Conservation (phyloP, 2,888 invertebrate species). For the Cephus spinipes region DNA sequence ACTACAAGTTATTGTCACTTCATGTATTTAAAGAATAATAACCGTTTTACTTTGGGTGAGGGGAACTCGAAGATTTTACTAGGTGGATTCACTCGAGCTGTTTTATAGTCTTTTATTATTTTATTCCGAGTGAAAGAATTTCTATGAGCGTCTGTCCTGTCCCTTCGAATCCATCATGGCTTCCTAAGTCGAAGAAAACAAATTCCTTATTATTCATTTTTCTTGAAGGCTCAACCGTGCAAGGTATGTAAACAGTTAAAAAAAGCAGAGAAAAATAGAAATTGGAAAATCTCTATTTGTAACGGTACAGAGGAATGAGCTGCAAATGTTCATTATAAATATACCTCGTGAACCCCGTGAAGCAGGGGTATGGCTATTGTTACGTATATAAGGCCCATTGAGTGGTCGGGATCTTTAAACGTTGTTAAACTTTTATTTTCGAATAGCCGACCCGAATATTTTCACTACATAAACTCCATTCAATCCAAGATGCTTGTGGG, state of each 20-base stretch:
- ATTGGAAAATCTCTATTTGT: constrained; percentile 33
- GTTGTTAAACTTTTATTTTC: constrained; percentile 49
- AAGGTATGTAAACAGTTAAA: too few relatives aligned
- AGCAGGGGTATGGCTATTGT: constrained; percentile 26
- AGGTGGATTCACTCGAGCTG: too few relatives aligned
- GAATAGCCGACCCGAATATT: constrained; percentile 36
- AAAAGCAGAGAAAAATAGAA: not conserved
- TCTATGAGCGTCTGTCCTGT: not conserved
- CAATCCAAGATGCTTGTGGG: not conserved
- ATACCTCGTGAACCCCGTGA: constrained; percentile 20
- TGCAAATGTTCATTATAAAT: constrained; percentile 14
- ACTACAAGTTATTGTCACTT: too few relatives aligned
- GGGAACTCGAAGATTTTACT: too few relatives aligned
- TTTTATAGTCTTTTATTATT: too few relatives aligned
- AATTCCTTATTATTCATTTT: not conserved
- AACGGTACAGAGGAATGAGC: constrained; percentile 15
- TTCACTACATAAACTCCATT: constrained; percentile 33
- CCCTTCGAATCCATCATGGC: too few relatives aligned
- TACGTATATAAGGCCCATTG: constrained; percentile 26
- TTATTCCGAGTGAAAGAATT: not conserved
- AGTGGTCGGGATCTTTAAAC: constrained; percentile 40
- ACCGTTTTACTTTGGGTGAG: too few relatives aligned
- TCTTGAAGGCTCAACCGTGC: too few relatives aligned
- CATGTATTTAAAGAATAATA: too few relatives aligned
- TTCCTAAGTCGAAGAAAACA: not conserved